phyloP scores from a whole-genome alignment of 2,113 vertebrate genomes.

The Apodemus sylvaticus region DNA sequence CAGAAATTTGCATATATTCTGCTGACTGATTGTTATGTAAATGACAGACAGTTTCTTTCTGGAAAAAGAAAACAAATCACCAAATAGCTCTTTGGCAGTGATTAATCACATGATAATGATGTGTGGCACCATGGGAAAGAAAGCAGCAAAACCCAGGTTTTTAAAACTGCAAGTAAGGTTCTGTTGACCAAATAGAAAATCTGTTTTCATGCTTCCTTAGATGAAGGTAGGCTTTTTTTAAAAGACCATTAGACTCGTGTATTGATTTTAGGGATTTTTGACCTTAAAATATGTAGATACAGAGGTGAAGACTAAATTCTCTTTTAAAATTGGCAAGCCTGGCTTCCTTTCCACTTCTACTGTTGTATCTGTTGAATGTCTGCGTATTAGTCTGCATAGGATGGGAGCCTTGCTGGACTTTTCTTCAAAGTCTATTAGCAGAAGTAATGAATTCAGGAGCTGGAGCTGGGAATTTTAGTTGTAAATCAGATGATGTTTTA shows the following conservation, averaged over 20 bases:
- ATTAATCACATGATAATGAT: constrained; percentile 88
- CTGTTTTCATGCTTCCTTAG: constrained; percentile 79
- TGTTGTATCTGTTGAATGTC: constrained; percentile 68
- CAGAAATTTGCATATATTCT: constrained; percentile 69
- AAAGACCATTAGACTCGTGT: not conserved
- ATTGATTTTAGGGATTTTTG: constrained; percentile 68
- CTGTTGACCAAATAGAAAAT: constrained; percentile 74
- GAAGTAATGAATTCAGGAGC: constrained; percentile 43
- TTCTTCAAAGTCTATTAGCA: constrained; percentile 65
- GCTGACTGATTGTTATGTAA: constrained; percentile 80
- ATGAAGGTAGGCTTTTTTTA: constrained; percentile 80
- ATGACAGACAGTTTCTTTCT: constrained; percentile 79
- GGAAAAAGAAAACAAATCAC: constrained; percentile 44
- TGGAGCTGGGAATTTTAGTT: constrained; percentile 52
- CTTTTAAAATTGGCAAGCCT: constrained; percentile 71
- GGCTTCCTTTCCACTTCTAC: constrained; percentile 71
- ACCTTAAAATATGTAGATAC: constrained; percentile 56
- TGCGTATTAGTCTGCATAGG: constrained; percentile 58
- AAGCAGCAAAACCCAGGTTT: constrained; percentile 78
- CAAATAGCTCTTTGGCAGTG: constrained; percentile 83
- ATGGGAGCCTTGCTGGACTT: constrained; percentile 61
- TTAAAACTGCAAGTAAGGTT: constrained; percentile 74
- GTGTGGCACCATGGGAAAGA: constrained; percentile 78
- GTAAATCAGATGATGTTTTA: constrained; percentile 35
- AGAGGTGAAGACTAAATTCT: constrained; percentile 36